phyloP scores from a whole-genome alignment of 53 echinoderm and acorn worm genomes.

The Patiria pectinifera region DNA sequence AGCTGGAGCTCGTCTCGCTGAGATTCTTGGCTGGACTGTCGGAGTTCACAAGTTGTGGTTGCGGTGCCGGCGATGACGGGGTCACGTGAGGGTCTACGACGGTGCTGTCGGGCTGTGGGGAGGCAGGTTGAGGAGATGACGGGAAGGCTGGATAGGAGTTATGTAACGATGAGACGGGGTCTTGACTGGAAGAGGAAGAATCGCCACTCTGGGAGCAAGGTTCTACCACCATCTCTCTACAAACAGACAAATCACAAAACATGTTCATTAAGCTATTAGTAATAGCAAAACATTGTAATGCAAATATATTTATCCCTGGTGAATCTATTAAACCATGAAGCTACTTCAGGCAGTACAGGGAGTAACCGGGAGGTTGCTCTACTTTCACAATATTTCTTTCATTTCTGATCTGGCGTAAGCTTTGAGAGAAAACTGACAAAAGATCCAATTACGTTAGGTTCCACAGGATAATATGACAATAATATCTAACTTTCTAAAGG shows the following conservation, averaged over 20 bases:
- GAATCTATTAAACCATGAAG: too few species aligned
- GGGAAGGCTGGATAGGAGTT: conserved; percentile 62
- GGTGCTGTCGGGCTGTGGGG: conserved; percentile 59
- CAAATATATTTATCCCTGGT: too few species aligned
- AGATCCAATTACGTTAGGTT: too few species aligned
- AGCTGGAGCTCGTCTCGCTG: conserved; percentile 16
- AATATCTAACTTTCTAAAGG: too few species aligned
- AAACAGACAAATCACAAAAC: conserved; percentile 18
- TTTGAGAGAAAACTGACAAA: too few species aligned
- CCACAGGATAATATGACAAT: too few species aligned
- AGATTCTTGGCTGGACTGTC: background rate
- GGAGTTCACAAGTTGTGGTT: conserved; percentile 33
- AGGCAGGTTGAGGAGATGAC: conserved; percentile 44
- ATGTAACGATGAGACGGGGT: conserved; percentile 39
- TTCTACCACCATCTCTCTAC: conserved; percentile 52
- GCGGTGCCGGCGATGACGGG: background rate
- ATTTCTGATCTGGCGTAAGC: too few species aligned
- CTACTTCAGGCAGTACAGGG: too few species aligned
- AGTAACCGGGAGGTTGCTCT: too few species aligned
- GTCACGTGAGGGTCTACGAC: conserved; percentile 20
- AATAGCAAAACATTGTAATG: too few species aligned
- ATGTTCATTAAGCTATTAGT: background rate
- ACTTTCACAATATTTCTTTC: too few species aligned
- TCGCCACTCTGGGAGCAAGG: conserved; percentile 6
- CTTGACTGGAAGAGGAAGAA: conserved; percentile 30